Conservation (phyloP, 37 sponge, comb jelly and placozoan species). For the Beroe ovata region DNA sequence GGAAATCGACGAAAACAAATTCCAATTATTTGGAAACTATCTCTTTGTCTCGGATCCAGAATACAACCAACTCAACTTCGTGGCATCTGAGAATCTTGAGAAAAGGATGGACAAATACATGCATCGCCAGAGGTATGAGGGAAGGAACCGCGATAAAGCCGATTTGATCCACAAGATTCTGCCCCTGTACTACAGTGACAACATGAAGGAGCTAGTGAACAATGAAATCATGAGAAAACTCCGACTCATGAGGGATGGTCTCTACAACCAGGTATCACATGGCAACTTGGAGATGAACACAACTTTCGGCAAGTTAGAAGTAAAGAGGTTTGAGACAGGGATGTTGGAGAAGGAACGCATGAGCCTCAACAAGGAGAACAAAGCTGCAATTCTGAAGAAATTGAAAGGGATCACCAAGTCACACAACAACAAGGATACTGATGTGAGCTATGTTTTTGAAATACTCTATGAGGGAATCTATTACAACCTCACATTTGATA, state of each 20-base stretch:
- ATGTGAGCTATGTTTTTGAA: background rate
- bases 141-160: background rate
- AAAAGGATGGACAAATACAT: background rate
- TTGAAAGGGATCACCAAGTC: background rate
- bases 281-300: background rate
- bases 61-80: slow-evolving; percentile 25
- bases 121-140: background rate
- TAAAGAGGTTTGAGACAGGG: background rate
- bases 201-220: slow-evolving; percentile 15
- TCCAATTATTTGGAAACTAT: slow-evolving; percentile 19
- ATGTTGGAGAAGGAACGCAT: slow-evolving; percentile 29
- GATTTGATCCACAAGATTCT: slow-evolving; percentile 8
- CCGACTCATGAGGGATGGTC: slow-evolving; percentile 20
- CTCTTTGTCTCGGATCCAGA: background rate
- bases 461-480: slow-evolving; percentile 23
- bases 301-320: background rate
- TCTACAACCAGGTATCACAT: slow-evolving; percentile 46
- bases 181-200: slow-evolving; percentile 22
- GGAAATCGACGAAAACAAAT: slow-evolving; percentile 12
- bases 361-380: background rate
- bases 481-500: background rate
- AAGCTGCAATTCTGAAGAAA: background rate
- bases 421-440: background rate
- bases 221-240: background rate
- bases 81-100: background rate